Percentiles rank a stretch among this genome's conserved stretches.
Conservation (phyloP, 2,113 vertebrate species). For the Sminthopsis crassicaudata region DNA sequence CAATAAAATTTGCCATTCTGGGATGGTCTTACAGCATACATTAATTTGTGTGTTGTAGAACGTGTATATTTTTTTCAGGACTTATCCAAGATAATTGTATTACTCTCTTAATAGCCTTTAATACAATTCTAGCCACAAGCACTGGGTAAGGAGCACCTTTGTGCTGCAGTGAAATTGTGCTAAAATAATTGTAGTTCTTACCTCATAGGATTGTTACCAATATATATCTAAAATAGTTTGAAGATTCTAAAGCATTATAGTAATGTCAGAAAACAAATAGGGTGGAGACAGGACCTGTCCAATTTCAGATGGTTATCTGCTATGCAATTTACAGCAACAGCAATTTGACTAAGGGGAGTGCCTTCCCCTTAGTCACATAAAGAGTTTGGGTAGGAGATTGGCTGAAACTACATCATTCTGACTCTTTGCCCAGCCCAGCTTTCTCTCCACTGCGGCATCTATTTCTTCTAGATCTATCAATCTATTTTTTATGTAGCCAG, state of each 20-base stretch:
- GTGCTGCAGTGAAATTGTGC: not conserved
- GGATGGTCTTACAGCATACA: no score
- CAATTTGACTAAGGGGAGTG: not conserved
- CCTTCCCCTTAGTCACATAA: not conserved
- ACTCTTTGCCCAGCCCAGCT: not conserved
- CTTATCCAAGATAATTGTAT: no score
- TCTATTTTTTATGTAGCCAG: not conserved
- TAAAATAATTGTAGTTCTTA: not conserved
- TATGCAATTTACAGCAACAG: not conserved
- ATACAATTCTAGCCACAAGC: no score
- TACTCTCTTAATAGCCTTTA: no score
- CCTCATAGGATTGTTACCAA: not conserved
- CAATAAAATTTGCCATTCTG: no score
- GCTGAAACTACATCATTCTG: not conserved
- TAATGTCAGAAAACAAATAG: not conserved
- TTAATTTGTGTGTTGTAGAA: no score
- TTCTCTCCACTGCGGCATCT: not conserved
- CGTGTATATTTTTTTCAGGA: no score
- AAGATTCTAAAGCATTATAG: not conserved
- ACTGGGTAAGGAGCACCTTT: no score
- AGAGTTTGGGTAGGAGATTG: not conserved
- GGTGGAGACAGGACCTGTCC: not conserved
- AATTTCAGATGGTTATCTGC: not conserved
- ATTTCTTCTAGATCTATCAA: not conserved
- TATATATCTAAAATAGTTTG: not conserved